These are phyloP conservation scores for Ophiothrix spiculata DNA, from an alignment of 35 echinoderm and acorn worm genomes.

Conservation along the genomic window DNA sequence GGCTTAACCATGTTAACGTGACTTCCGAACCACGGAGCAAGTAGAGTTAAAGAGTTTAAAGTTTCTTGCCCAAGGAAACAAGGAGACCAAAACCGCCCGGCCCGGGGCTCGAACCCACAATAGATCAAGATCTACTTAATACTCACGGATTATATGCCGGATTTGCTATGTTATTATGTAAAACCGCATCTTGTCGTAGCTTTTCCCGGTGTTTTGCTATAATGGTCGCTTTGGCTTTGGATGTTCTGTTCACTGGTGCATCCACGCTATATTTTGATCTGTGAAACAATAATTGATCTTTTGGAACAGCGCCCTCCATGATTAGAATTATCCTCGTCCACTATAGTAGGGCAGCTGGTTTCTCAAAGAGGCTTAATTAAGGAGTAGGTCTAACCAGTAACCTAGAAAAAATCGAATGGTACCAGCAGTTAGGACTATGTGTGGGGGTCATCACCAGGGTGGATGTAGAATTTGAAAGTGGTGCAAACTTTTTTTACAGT, in stretches of 20 bases:
- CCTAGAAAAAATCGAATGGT: too few species aligned
- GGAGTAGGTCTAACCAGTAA: too few species aligned
- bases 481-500: too few species aligned
- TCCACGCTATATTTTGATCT: not conserved
- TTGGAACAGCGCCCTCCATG: not conserved
- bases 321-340: not conserved
- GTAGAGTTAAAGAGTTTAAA: too few species aligned
- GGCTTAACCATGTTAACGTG: not conserved
- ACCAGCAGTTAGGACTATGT: too few species aligned
- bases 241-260: not conserved
- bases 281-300: not conserved
- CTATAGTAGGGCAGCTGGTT: too few species aligned
- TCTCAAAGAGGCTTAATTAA: too few species aligned
- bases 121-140: not conserved
- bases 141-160: not conserved
- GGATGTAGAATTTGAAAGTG: too few species aligned
- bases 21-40: too few species aligned
- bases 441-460: too few species aligned
- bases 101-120: not conserved
- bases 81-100: not conserved
- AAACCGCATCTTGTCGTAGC: not conserved
- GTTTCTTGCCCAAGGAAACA: too few species aligned
- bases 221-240: not conserved
- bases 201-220: not conserved
- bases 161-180: not conserved